phyloP scores from a whole-genome alignment of 2,888 invertebrate genomes.

The Ptilodon capucinus region DNA sequence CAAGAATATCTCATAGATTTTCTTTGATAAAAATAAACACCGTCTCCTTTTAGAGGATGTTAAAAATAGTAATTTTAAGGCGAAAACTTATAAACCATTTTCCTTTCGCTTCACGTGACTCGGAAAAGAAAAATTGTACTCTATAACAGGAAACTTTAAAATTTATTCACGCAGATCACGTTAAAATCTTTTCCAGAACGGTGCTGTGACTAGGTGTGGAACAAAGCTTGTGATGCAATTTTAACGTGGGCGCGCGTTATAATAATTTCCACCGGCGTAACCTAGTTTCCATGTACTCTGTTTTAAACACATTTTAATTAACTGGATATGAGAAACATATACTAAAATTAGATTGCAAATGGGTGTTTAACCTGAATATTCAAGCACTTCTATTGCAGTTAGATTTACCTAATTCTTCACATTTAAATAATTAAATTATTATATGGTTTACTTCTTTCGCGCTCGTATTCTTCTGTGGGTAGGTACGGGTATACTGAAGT shows the following conservation, averaged over 20 bases:
- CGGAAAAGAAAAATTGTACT: slow-evolving; percentile 10
- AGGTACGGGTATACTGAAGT: no score
- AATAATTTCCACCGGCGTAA: slow-evolving; percentile 36
- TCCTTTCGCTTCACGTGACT: not conserved
- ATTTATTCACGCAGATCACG: slow-evolving; percentile 32
- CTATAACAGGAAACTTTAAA: slow-evolving; percentile 25
- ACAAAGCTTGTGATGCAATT: slow-evolving; percentile 47
- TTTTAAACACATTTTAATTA: slow-evolving; percentile 15
- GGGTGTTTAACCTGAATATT: no score
- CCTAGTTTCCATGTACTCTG: slow-evolving; percentile 35
- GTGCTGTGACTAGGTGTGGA: slow-evolving; percentile 31
- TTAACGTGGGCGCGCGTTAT: slow-evolving; percentile 33
- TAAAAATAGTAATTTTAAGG: not conserved
- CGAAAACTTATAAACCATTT: not conserved
- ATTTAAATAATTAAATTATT: no score
- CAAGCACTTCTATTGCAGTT: no score
- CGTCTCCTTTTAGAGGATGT: not conserved
- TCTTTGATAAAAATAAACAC: not conserved
- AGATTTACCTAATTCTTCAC: no score
- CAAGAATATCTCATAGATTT: no score
- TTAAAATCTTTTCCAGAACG: slow-evolving; percentile 34
- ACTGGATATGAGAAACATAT: not conserved
- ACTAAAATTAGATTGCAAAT: not conserved
- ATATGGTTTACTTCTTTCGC: no score
- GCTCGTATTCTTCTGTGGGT: no score